phyloP scores from a whole-genome alignment of 2,797 vertebrate species.

The Glyptemys insculpta region DNA sequence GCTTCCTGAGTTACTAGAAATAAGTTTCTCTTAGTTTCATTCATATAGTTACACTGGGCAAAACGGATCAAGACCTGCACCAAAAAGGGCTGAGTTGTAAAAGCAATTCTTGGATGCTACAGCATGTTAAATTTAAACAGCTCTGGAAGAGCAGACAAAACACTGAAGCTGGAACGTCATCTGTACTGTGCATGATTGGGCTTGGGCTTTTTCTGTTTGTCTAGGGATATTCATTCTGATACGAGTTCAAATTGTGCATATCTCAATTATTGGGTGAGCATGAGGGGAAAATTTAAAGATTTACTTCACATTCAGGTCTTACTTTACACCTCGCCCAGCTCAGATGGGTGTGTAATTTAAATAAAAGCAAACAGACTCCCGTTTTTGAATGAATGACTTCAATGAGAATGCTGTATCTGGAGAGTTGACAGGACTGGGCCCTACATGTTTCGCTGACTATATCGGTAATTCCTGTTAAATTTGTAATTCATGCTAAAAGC shows the following conservation, averaged over 20 bases:
- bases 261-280: neutral
- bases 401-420: neutral
- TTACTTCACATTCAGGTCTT: neutral
- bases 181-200: accelerated
- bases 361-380: neutral
- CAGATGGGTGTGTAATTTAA: neutral
- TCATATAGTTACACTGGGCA: neutral
- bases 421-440: neutral
- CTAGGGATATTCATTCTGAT: neutral
- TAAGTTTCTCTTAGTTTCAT: neutral
- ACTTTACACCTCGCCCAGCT: neutral
- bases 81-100: neutral
- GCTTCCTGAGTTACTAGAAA: neutral
- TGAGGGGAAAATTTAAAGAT: neutral
- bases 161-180: neutral
- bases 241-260: neutral
- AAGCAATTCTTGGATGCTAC: neutral
- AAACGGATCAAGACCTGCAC: neutral
- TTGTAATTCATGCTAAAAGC: neutral
- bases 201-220: neutral
- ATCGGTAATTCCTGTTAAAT: neutral
- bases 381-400: neutral
- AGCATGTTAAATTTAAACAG: neutral
- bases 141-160: neutral
- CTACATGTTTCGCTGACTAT: neutral